Percentiles rank a stretch among this genome's conserved stretches.
Conservation (phyloP, 2,113 vertebrate genomes). For the Tupaia tana region DNA sequence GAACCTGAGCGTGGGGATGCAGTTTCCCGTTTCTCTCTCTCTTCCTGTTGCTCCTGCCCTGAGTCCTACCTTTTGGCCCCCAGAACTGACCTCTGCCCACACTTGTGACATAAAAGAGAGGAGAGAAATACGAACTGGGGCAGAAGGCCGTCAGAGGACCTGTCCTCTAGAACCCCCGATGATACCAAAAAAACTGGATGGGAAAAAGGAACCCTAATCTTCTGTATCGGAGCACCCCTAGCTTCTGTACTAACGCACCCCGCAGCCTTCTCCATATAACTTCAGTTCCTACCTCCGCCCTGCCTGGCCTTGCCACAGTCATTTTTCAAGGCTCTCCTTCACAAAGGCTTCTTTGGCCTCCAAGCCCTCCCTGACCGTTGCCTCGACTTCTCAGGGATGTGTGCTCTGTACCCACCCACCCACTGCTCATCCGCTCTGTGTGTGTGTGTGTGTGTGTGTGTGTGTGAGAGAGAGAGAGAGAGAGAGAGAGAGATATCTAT, state of each 20-base stretch:
- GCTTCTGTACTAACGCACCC: not conserved
- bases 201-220: not conserved
- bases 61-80: not conserved
- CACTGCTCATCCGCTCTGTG: not conserved
- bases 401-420: not conserved
- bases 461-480: not conserved
- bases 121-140: not conserved
- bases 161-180: not conserved
- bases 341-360: not conserved
- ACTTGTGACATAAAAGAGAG: not conserved
- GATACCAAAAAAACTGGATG: not conserved
- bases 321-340: not conserved
- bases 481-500: not conserved
- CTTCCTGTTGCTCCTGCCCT: not conserved
- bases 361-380: not conserved
- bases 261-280: not conserved
- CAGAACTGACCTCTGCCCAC: not conserved
- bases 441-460: not conserved
- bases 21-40: not conserved
- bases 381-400: not conserved
- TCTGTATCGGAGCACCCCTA: not conserved
- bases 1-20: not conserved
- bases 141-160: not conserved
- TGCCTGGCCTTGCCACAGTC: not conserved
- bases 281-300: accelerated